These are phyloP conservation scores for Nannobrachium achirus DNA, from an alignment of 2,113 vertebrate species.

Conservation along the genomic window DNA sequence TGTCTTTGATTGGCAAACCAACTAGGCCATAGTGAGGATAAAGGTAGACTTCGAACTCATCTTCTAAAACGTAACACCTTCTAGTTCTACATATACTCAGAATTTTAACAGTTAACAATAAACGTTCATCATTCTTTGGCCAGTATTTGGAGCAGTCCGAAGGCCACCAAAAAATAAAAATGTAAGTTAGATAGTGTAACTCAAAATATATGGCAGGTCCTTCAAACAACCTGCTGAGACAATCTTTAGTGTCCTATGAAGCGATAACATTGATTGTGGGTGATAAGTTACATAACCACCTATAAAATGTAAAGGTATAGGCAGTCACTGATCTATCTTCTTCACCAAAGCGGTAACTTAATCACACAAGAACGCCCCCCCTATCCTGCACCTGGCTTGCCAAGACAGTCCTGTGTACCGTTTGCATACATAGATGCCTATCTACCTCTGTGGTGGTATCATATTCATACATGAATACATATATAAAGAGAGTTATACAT, in stretches of 20 bases:
- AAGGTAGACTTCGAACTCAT: no score
- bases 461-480: slow-evolving; percentile 84
- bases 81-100: no score
- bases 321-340: no score
- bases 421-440: slow-evolving; percentile 74
- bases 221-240: not conserved
- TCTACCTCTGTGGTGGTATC: slow-evolving; percentile 73
- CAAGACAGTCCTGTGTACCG: slow-evolving; percentile 48
- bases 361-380: no score
- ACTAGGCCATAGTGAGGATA: not conserved
- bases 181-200: no score
- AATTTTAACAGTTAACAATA: not conserved
- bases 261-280: slow-evolving; percentile 1
- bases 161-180: slow-evolving; percentile 18
- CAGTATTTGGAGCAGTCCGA: slow-evolving; percentile 1
- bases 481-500: slow-evolving; percentile 84
- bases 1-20: slow-evolving; percentile 28
- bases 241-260: not conserved
- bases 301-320: no score
- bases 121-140: not conserved
- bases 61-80: no score
- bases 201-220: slow-evolving; percentile 12
- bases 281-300: no score
- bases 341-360: no score
- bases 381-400: not conserved